Evolutionary conservation across 2,113 vertebrate genomes (phyloP), one percentile per base, ranked within the genome.

Genomic region (Cairina moschata): DNA sequence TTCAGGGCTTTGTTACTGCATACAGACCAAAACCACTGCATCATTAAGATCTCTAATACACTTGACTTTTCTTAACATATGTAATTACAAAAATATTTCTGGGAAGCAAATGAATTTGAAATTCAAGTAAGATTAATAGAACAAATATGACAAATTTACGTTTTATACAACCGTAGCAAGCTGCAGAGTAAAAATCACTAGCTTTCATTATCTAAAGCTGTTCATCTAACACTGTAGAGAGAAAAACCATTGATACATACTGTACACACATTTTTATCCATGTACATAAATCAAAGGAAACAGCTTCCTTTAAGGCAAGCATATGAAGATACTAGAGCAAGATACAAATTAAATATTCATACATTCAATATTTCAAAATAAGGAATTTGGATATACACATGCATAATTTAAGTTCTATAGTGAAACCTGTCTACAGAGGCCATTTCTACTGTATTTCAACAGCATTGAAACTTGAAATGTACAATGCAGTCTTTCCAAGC

Each of bases 281-380:
- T 84, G 91, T 97, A 97, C 80, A 96, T 95, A 98, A 98, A 98
- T 98, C 96, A 98, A 98, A 97, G 88, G 93, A 97, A 97, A 97
- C 92, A 93, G 96, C 86, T 97, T 97, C 94, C 95, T 98, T 97
- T 97, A 98, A 97, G 93, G 93, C 94, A 98, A 97, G 93, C 93
- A 96, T 96, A 97, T 95, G 90, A 98, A 97, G 95, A 97, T 93
- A 97, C 86, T 97, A 98, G 97, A 97, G 94, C 91, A 97, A 97
- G 88, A 97, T 95, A 95, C 93, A 91, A 98, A 98, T 97, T 97
- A 98, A 98, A 97, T 96, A 97, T 98, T 98, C 93, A 98, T 97
- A 98, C 90, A 98, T 96, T 98, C 97, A 97, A 96, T 97, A 98
- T 97, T 98, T 98, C 97, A 98, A 98, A 97, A 98, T 98, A 97